These are phyloP conservation scores for Pseudococcus longispinus DNA, from an alignment of 2,888 invertebrate genomes.

Conservation along the genomic window DNA sequence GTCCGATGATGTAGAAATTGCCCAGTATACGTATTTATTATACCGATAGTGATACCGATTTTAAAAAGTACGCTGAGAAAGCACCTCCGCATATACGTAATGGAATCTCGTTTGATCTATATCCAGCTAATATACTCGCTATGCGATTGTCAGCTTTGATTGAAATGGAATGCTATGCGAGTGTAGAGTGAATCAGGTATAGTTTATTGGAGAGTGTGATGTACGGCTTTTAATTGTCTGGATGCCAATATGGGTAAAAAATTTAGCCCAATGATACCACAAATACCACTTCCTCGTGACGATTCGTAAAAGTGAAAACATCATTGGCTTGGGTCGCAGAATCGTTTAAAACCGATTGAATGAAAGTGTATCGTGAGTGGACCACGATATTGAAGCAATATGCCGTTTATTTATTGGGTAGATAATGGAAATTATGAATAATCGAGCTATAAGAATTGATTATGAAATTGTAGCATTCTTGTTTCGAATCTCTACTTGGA, in stretches of 20 bases:
- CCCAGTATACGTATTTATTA: neutral
- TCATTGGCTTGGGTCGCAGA: neutral
- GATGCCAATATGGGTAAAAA: neutral
- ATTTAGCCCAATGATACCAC: neutral
- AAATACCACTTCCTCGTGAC: conserved; percentile 9
- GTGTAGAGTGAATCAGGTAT: neutral
- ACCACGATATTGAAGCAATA: neutral
- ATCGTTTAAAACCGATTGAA: neutral
- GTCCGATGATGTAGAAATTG: neutral
- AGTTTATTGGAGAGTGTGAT: neutral
- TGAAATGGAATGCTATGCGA: conserved; percentile 7
- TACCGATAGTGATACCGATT: neutral
- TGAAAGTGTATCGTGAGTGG: neutral
- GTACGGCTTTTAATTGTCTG: neutral
- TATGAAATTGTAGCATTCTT: too few relatives aligned
- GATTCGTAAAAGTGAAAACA: neutral
- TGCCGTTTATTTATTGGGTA: too few relatives aligned
- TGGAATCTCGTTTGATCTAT: neutral
- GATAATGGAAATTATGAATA: too few relatives aligned
- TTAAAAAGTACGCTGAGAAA: neutral
- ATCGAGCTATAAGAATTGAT: too few relatives aligned
- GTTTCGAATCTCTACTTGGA: too few relatives aligned
- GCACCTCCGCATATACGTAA: neutral
- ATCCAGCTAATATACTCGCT: neutral
- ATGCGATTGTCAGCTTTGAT: neutral